A percentile compares a stretch with the other conserved stretches of the same genome.
Evolutionary conservation across 2,113 vertebrate species (phyloP).

Genomic region (Cavia aperea): DNA sequence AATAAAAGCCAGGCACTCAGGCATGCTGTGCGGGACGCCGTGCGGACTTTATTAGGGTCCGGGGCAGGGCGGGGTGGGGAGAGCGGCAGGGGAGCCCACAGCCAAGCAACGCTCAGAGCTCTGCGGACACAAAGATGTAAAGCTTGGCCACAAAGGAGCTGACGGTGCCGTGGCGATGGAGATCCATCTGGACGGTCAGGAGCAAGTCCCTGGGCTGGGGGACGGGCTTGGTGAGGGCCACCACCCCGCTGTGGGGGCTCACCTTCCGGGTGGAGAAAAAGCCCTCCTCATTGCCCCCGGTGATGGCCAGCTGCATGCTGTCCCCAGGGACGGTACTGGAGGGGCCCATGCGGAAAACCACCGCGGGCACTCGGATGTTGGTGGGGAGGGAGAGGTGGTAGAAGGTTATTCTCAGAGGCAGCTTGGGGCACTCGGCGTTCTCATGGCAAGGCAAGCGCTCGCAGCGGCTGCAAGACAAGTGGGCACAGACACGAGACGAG

Average conservation of each 20-base stretch:
- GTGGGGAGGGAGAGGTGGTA: slow-evolving; percentile 97
- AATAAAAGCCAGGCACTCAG: slow-evolving; percentile 58
- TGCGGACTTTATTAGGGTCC: slow-evolving; percentile 75
- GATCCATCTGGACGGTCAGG: slow-evolving; percentile 89
- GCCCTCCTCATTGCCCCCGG: slow-evolving; percentile 87
- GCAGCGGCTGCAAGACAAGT: slow-evolving; percentile 94
- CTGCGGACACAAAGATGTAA: slow-evolving; percentile 89
- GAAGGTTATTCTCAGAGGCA: slow-evolving; percentile 97
- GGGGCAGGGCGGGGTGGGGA: neutral
- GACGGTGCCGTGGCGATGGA: slow-evolving; percentile 82
- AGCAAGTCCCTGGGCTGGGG: slow-evolving; percentile 87
- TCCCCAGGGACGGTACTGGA: slow-evolving; percentile 86
- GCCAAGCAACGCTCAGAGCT: slow-evolving; percentile 76
- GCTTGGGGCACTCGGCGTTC: slow-evolving; percentile 91
- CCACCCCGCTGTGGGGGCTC: slow-evolving; percentile 83
- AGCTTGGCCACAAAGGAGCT: slow-evolving; percentile 91
- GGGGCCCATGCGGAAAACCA: slow-evolving; percentile 98
- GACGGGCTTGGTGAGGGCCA: slow-evolving; percentile 86
- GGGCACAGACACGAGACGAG: slow-evolving; percentile 78
- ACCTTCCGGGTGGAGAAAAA: slow-evolving; percentile 85
- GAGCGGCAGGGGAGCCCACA: slow-evolving; percentile 40
- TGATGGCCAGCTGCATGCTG: slow-evolving; percentile 89
- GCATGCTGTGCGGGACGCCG: slow-evolving; percentile 56
- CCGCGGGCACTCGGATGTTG: slow-evolving; percentile 92
- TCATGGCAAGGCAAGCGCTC: slow-evolving; percentile 99